These are phyloP conservation scores for Suricata suricatta DNA, from an alignment of 2,113 vertebrate genomes.

Conservation along the genomic window DNA sequence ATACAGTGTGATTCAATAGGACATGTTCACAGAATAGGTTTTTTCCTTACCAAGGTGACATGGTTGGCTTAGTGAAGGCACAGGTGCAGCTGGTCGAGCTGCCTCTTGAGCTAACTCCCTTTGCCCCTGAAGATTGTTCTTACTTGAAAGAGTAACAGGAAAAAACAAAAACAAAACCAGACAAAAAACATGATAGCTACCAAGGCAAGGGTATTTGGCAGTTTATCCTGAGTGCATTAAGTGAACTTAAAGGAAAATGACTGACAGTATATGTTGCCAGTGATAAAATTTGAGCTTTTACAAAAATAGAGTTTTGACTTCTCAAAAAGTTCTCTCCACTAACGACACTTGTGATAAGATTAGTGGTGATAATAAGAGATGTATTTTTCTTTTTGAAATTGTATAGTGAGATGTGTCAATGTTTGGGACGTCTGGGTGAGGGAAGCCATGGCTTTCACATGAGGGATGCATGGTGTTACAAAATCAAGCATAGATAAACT, in stretches of 20 bases:
- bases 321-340: neutral
- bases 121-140: neutral
- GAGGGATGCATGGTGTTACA: neutral
- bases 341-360: neutral
- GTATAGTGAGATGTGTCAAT: slow-evolving; percentile 22
- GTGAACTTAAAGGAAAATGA: neutral
- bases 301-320: slow-evolving; percentile 5
- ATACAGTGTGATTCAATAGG: neutral
- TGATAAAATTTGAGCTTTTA: slow-evolving; percentile 30
- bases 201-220: neutral
- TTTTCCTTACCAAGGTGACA: neutral
- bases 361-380: neutral
- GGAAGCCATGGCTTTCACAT: neutral
- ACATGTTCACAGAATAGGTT: neutral
- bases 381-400: neutral
- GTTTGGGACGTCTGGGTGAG: slow-evolving; percentile 32
- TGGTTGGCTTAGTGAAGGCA: neutral
- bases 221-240: neutral
- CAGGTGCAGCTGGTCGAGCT: neutral
- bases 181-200: neutral
- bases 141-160: neutral
- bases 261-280: neutral
- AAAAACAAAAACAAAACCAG: neutral
- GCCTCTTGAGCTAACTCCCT: neutral
- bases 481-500: neutral